Evolutionary conservation across 30 jellyfish, hydroid and myxozoan genomes (phyloP).

Genomic region (Aurelia coerulea): DNA sequence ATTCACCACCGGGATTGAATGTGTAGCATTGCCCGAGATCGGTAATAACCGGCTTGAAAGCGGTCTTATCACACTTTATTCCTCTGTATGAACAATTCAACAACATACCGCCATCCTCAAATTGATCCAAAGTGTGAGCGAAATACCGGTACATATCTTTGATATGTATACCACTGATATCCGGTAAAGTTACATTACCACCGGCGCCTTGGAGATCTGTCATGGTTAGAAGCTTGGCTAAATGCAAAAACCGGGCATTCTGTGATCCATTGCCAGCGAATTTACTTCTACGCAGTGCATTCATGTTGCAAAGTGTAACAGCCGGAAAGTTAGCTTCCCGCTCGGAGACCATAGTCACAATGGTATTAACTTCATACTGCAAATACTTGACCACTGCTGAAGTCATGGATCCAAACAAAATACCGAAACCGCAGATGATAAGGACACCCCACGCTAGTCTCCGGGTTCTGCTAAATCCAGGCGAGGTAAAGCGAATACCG

Average conservation of each 20-base stretch:
- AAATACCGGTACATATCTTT: slow-evolving; percentile 50
- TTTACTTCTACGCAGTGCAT: slow-evolving; percentile 54
- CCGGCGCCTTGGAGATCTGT: slow-evolving; percentile 25
- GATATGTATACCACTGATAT: slow-evolving; percentile 27
- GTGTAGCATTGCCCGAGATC: slow-evolving; percentile 73
- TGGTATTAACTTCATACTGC: slow-evolving; percentile 64
- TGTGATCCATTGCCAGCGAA: neutral
- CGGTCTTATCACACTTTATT: slow-evolving; percentile 30
- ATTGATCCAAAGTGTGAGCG: slow-evolving; percentile 64
- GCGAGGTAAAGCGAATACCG: slow-evolving; percentile 67
- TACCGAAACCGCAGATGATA: slow-evolving; percentile 29
- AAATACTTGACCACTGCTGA: slow-evolving; percentile 55
- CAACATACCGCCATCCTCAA: slow-evolving; percentile 69
- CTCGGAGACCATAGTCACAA: slow-evolving; percentile 67
- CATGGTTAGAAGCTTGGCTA: slow-evolving; percentile 59
- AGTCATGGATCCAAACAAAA: slow-evolving; percentile 27
- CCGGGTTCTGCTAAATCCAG: slow-evolving; percentile 59
- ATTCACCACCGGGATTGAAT: slow-evolving; percentile 59
- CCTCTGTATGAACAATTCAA: slow-evolving; percentile 57
- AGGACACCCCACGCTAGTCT: slow-evolving; percentile 60
- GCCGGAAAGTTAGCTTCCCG: slow-evolving; percentile 69
- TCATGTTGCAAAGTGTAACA: slow-evolving; percentile 72
- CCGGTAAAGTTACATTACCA: slow-evolving; percentile 23
- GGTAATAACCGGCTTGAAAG: slow-evolving; percentile 65
- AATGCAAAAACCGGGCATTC: neutral